Percentiles rank a stretch among this genome's conserved stretches.
phyloP scores from a whole-genome alignment of 2,797 vertebrate genomes.

The Nannoperca obscura region DNA sequence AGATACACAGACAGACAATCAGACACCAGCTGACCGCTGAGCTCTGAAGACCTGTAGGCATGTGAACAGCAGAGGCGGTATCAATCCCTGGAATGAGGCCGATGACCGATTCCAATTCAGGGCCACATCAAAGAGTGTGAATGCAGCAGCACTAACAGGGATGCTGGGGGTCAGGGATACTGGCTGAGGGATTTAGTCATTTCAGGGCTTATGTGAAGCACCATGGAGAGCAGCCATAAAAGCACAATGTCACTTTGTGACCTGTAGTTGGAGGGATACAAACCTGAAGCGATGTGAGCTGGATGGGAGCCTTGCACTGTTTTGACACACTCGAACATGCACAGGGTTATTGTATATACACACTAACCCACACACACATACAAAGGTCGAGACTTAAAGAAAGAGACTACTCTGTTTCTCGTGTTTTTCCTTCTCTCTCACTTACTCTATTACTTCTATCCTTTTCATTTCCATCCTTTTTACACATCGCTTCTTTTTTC shows the following conservation, averaged over 20 bases:
- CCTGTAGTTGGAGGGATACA: slow-evolving; percentile 75
- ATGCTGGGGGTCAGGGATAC: slow-evolving; percentile 84
- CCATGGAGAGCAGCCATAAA: slow-evolving; percentile 83
- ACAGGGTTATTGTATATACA: slow-evolving; percentile 39
- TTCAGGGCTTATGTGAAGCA: slow-evolving; percentile 83
- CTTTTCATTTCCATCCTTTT: slow-evolving; percentile 9
- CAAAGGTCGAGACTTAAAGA: slow-evolving; percentile 43
- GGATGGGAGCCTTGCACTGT: slow-evolving; percentile 62
- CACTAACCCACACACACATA: slow-evolving; percentile 38
- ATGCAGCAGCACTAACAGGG: slow-evolving; percentile 83
- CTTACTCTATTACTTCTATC: slow-evolving; percentile 18
- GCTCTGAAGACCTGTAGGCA: slow-evolving; percentile 76
- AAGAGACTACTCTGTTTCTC: slow-evolving; percentile 15
- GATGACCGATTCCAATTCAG: slow-evolving; percentile 80
- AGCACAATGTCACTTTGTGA: slow-evolving; percentile 85
- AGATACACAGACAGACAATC: slow-evolving; percentile 54
- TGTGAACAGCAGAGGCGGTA: slow-evolving; percentile 76
- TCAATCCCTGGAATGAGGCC: slow-evolving; percentile 82
- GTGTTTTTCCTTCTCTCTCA: slow-evolving; percentile 1
- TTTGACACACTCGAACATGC: slow-evolving; percentile 72
- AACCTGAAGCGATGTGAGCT: slow-evolving; percentile 71
- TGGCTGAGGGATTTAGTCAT: slow-evolving; percentile 86
- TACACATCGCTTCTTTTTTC: slow-evolving; percentile 1
- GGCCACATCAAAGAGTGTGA: slow-evolving; percentile 86
- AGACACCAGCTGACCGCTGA: slow-evolving; percentile 60